phyloP scores from a whole-genome alignment of 2,888 invertebrate species.

The Andrena chrysosceles region DNA sequence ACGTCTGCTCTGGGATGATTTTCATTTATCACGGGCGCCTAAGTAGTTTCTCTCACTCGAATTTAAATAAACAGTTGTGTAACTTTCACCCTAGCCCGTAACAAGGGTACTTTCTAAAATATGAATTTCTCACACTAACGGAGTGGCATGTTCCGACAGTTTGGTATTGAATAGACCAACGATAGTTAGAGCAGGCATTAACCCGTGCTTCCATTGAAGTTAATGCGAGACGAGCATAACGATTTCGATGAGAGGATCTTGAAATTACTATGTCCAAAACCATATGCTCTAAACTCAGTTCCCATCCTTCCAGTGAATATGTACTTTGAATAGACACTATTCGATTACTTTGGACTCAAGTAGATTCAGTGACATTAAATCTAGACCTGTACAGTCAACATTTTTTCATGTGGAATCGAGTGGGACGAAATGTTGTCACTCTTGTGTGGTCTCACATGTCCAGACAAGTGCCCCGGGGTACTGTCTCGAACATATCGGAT shows the following conservation, averaged over 20 bases:
- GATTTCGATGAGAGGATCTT: no score
- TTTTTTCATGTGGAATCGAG: not conserved
- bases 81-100: slow-evolving; percentile 34
- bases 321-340: no score
- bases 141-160: not conserved
- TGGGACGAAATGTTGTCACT: not conserved
- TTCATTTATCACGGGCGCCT: slow-evolving; percentile 21
- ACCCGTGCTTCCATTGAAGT: no score
- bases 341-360: no score
- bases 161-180: not conserved
- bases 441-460: not conserved
- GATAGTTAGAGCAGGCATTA: not conserved
- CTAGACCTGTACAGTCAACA: no score
- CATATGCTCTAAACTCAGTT: no score
- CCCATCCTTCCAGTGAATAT: no score
- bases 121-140: slow-evolving; percentile 24
- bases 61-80: slow-evolving; percentile 31
- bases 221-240: no score
- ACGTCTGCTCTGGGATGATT: not conserved
- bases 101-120: slow-evolving; percentile 45
- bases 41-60: slow-evolving; percentile 19
- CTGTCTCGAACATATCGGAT: not conserved
- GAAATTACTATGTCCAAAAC: no score
- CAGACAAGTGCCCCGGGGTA: not conserved
- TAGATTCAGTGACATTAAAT: no score